phyloP scores from a whole-genome alignment of 1,140 invertebrate species.

The Medauroidea extradentata region DNA sequence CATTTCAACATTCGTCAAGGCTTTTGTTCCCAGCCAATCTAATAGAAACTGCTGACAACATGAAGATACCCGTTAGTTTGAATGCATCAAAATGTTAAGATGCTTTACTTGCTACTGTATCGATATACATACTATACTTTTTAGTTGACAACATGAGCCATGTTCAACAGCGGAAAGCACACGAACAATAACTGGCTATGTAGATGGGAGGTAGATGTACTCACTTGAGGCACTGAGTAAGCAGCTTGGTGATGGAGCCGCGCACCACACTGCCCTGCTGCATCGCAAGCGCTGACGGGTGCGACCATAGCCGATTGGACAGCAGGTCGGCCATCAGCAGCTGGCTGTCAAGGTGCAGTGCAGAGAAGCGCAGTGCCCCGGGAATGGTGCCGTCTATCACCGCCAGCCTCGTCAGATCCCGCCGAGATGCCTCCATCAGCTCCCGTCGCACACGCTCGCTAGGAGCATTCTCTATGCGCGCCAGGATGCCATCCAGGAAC shows the following conservation, averaged over 20 bases:
- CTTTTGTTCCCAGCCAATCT: no score
- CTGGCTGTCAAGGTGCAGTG: slow-evolving; percentile 67
- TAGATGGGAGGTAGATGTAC: no score
- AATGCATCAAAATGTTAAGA: no score
- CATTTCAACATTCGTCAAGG: no score
- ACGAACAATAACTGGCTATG: no score
- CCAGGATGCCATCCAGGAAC: slow-evolving; percentile 67
- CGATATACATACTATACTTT: no score
- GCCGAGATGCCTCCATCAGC: slow-evolving; percentile 64
- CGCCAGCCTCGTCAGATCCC: slow-evolving; percentile 70
- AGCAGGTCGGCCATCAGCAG: slow-evolving; percentile 46
- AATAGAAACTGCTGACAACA: no score
- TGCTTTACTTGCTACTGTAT: no score
- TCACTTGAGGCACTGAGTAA: slow-evolving; percentile 65
- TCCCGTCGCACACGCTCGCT: slow-evolving; percentile 56
- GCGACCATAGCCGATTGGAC: slow-evolving; percentile 45
- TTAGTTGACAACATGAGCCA: no score
- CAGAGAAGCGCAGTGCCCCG: slow-evolving; percentile 80
- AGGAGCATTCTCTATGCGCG: slow-evolving; percentile 62
- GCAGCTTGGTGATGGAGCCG: slow-evolving; percentile 55
- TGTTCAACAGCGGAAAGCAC: no score
- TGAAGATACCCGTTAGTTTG: no score
- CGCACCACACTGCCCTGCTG: slow-evolving; percentile 48
- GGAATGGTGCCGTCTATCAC: slow-evolving; percentile 78
- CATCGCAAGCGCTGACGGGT: slow-evolving; percentile 43